A percentile compares a stretch with the other conserved stretches of the same genome.
Evolutionary conservation across 1,140 invertebrate genomes (phyloP).

Genomic region (Orchestia grillus): DNA sequence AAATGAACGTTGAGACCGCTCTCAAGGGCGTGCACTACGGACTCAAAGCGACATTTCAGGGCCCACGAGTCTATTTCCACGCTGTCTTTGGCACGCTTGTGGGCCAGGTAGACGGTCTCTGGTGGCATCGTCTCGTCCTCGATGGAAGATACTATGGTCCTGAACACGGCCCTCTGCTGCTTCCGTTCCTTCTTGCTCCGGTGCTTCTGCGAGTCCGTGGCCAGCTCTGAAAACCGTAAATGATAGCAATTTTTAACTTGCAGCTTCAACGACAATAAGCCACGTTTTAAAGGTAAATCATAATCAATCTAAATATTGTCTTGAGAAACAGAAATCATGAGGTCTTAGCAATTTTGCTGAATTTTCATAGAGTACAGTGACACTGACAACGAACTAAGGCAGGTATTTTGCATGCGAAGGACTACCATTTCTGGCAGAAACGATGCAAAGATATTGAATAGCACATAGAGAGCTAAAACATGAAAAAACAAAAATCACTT

Average conservation of each 20-base stretch:
- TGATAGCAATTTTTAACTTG: background rate
- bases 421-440: background rate
- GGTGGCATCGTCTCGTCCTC: background rate
- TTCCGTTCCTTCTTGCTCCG: slow-evolving; percentile 46
- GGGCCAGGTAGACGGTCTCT: background rate
- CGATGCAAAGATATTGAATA: background rate
- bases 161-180: slow-evolving; percentile 4
- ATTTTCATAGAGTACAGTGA: background rate
- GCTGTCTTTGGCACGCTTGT: slow-evolving; percentile 32
- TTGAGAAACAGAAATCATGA: too few species aligned
- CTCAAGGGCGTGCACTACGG: slow-evolving; percentile 21
- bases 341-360: too few species aligned
- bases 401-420: background rate
- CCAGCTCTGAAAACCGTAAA: slow-evolving; percentile 6
- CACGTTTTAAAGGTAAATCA: too few species aligned
- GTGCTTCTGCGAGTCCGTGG: slow-evolving; percentile 42
- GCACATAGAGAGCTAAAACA: background rate
- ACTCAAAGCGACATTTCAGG: slow-evolving; percentile 20
- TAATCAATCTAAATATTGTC: too few species aligned
- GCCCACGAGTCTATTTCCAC: slow-evolving; percentile 29
- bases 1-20: slow-evolving; percentile 18
- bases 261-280: background rate
- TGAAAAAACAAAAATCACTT: too few species aligned
- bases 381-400: background rate
- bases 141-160: slow-evolving; percentile 27